These are phyloP conservation scores for Trogon melanurus DNA, from an alignment of 2,113 vertebrate species.

Conservation along the genomic window DNA sequence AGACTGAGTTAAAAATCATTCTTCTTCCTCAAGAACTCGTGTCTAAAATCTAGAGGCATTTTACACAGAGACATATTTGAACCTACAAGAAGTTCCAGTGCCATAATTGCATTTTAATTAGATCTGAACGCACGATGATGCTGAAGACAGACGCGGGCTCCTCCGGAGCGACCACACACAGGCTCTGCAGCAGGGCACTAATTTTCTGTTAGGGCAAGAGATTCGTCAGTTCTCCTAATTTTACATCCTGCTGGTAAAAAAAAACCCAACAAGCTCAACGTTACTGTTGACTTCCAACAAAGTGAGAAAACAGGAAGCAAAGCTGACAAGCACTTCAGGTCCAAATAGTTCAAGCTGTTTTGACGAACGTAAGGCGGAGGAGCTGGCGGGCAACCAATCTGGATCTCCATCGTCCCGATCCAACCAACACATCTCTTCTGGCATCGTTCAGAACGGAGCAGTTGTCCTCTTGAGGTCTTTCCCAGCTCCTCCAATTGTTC, in stretches of 20 bases:
- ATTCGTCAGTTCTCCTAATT: background rate
- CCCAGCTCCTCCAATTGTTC: background rate
- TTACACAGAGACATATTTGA: background rate
- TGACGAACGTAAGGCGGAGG: background rate
- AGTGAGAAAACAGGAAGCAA: background rate
- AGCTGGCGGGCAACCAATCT: background rate
- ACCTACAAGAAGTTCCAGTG: background rate
- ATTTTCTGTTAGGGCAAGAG: background rate
- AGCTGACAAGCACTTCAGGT: background rate
- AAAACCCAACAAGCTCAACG: background rate
- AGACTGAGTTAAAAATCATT: background rate
- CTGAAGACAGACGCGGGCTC: background rate
- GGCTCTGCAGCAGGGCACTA: background rate
- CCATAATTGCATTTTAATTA: background rate
- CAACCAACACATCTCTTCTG: background rate
- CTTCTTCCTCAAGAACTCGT: background rate
- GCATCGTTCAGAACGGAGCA: fast-evolving
- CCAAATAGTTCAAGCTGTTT: background rate
- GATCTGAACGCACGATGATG: background rate
- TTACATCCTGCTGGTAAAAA: background rate
- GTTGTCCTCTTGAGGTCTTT: background rate
- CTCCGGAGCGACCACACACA: background rate
- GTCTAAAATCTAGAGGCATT: background rate
- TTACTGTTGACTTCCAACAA: background rate
- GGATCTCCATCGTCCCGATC: fast-evolving